phyloP scores from a whole-genome alignment of 2,888 invertebrate genomes.

The Lochmaea capreae region DNA sequence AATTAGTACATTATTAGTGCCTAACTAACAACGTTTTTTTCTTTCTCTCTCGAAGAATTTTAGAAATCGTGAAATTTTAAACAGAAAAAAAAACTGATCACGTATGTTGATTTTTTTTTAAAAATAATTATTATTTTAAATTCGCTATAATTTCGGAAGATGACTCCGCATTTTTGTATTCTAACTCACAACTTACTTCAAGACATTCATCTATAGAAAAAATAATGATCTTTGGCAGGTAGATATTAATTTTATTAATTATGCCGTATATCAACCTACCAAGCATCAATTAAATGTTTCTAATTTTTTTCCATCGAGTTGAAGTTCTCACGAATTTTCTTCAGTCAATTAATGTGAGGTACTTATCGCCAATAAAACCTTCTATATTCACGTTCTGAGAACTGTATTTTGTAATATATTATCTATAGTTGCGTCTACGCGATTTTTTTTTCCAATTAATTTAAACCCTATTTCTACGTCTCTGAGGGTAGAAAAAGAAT shows the following conservation, averaged over 20 bases:
- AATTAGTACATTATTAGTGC: constrained; percentile 1
- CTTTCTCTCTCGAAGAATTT: neutral
- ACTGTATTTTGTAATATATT: too few species aligned
- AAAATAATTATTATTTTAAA: neutral
- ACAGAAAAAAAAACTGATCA: neutral
- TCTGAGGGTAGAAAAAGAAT: too few species aligned
- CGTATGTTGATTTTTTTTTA: neutral
- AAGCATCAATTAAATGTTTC: constrained; percentile 12
- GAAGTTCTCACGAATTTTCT: constrained; percentile 16
- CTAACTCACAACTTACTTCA: constrained; percentile 16
- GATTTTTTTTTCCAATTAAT: too few species aligned
- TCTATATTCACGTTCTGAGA: too few species aligned
- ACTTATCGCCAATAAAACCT: neutral
- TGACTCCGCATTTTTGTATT: constrained; percentile 10
- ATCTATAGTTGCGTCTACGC: too few species aligned
- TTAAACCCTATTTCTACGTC: too few species aligned
- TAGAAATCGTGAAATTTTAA: constrained; percentile 10
- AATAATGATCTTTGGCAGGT: constrained; percentile 32
- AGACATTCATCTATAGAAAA: constrained; percentile 22
- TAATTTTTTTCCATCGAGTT: neutral
- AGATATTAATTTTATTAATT: constrained; percentile 14
- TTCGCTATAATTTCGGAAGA: constrained; percentile 9
- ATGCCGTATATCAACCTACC: constrained; percentile 14
- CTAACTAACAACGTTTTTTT: neutral
- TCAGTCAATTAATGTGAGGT: neutral